phyloP scores from a whole-genome alignment of 2,113 vertebrate genomes.

The Bucco capensis region DNA sequence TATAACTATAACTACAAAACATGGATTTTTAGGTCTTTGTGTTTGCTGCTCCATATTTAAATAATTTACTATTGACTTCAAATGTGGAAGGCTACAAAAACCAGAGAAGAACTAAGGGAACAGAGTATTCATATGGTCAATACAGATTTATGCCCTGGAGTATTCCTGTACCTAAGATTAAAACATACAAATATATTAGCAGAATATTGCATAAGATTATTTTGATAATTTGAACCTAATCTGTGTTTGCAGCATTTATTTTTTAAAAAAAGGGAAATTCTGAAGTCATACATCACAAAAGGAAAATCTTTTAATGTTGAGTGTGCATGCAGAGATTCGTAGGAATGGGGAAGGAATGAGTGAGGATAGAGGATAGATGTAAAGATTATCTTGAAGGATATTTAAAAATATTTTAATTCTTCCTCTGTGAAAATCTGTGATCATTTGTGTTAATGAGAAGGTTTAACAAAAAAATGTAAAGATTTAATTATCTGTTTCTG shows the following conservation, averaged over 20 bases:
- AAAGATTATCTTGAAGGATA: neutral
- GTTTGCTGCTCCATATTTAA: neutral
- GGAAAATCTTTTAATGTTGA: neutral
- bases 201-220: neutral
- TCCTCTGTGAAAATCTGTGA: neutral
- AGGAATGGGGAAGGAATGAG: neutral
- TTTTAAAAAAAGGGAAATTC: neutral
- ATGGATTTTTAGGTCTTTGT: neutral
- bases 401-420: neutral
- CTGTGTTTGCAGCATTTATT: neutral
- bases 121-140: neutral
- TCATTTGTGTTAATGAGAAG: neutral
- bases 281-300: accelerated
- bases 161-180: neutral
- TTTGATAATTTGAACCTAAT: neutral
- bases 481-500: neutral
- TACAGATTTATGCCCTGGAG: neutral
- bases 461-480: neutral
- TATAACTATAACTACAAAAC: neutral
- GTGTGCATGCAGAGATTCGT: neutral
- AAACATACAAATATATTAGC: neutral
- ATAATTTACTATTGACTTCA: neutral
- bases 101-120: neutral
- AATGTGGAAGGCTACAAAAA: neutral
- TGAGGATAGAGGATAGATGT: neutral